Base-by-base conservation (phyloP, 2,113 vertebrate genomes). In the Dissostichus mawsoni region DNA sequence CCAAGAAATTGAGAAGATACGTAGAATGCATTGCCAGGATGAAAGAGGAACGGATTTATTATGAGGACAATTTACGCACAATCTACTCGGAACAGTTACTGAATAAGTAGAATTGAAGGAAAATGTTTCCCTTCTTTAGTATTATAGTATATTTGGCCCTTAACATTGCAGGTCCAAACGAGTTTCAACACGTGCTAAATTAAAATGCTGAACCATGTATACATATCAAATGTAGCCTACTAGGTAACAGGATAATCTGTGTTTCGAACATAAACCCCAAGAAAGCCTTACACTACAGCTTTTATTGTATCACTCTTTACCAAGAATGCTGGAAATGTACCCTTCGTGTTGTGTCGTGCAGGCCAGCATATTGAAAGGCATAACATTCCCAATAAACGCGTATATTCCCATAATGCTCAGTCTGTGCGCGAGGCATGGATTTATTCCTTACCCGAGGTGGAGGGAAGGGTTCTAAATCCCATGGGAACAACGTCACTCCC, bases 401-500 rank as follows among this genome's bases (percentile, higher is more conserved):
- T 29, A 69, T 51, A 52, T 76, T 62, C 33, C 11, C 18, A 41
- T 70, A 29, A 58, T 58, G 36, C 72, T 78, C 69, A 12, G 53
- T 65, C 36, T 80, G 68, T 55, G 76, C 83, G 89, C 88, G 20
- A 68, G 55, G 84, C 58, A 83, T 70, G 83, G 91, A 82, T 82
- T 95, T 52, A 88, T 85, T 29, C 89, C 90, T 90, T 90, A 93
- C 93, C 93, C 85, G 95, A 95, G 95, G 95, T 95, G 95, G 92
- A 93, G 80, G 92, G 33, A 62, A 41, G 50, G 50, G 95, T 93
- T 89, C 93, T 82, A 93, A 96, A 89, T 94, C 95, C 91, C 87
- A 84, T 82, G 93, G 92, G 91, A 91, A 84, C 82, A 86, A 92
- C 95, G 95, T 95, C 95, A 95, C 93, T 93, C 94, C 92, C 92